These are phyloP conservation scores for Bruchidius siliquastri DNA, from an alignment of 2,888 invertebrate species.

Conservation along the genomic window DNA sequence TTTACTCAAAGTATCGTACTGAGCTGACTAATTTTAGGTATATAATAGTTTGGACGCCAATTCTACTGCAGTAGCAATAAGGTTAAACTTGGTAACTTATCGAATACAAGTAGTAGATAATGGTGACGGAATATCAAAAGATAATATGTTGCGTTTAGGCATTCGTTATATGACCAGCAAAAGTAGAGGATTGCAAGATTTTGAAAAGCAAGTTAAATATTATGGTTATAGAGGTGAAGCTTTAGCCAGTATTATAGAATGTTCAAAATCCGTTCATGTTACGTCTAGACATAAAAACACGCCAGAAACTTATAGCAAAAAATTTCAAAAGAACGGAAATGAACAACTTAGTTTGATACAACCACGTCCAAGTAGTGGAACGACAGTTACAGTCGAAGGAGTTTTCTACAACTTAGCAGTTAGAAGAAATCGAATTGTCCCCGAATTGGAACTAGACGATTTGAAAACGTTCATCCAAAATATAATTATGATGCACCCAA, in stretches of 20 bases:
- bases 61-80: conserved; percentile 64
- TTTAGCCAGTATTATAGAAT: conserved; percentile 54
- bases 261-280: conserved; percentile 57
- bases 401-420: conserved; percentile 62
- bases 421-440: conserved; percentile 53
- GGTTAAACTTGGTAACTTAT: conserved; percentile 57
- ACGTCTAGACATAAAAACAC: conserved; percentile 50
- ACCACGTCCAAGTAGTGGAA: conserved; percentile 61
- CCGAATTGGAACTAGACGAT: conserved; percentile 54
- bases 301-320: conserved; percentile 54
- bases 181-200: conserved; percentile 51
- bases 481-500: conserved; percentile 61
- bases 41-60: conserved; percentile 67
- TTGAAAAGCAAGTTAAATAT: conserved; percentile 51
- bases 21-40: conserved; percentile 47
- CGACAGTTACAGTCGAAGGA: conserved; percentile 65
- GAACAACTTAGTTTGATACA: conserved; percentile 34
- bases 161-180: conserved; percentile 63
- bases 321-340: conserved; percentile 39
- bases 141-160: conserved; percentile 57
- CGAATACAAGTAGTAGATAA: conserved; percentile 74
- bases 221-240: conserved; percentile 70
- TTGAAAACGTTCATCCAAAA: conserved; percentile 57
- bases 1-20: not conserved
- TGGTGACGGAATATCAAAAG: conserved; percentile 60